Base-by-base conservation (phyloP, 2,113 vertebrate species). In the Herpetotheres cachinnans region DNA sequence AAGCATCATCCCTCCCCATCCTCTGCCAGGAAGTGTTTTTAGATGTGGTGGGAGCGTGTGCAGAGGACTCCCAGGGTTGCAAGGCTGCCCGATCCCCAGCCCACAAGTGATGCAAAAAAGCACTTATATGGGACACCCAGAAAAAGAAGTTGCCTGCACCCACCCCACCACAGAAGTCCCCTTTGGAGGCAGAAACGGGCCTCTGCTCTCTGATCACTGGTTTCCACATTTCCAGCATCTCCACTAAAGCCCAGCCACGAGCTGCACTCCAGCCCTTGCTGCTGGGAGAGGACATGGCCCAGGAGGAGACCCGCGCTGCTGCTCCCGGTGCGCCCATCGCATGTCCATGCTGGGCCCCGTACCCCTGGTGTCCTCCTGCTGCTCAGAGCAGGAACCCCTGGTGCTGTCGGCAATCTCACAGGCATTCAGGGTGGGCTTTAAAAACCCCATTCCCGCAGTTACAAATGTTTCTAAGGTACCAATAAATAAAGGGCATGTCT, bases 261-360 rank as follows among this genome's bases (percentile, higher is more conserved):
- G 30, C 44, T 47, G 20, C 1, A 2, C 30, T 44, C 24, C 71
- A 61, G 50, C 34, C 17, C 29, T 29, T 2, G 1, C 12, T 58
- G 25, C 34, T 9, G 10, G n/a, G 24, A 34, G 20, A 24, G 30
- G 38, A 15, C 10, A 7, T 0, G 1, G 42, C 18, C 52, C 30
- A 13, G 61, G 27, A 56, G n/a, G 8, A 13, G 16, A 55, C 7
- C 13, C 2, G 0, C 1, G 1, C 20, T 14, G 16, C 70, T 50
- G 14, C 16, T 26, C 15, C 44, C 21, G 3, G 40, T 2, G 11
- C 15, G 0, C 22, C 19, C 36, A 1, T 1, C 2, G 20, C 18
- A 12, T 5, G 0, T 6, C 56, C 16, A 4, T 2, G 16, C 46
- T 5, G 6, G 82, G 44, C 32, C 46, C 58, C 1, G 0, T 0